Conservation (phyloP, 2,888 invertebrate species). For the Parnassius orleans region DNA sequence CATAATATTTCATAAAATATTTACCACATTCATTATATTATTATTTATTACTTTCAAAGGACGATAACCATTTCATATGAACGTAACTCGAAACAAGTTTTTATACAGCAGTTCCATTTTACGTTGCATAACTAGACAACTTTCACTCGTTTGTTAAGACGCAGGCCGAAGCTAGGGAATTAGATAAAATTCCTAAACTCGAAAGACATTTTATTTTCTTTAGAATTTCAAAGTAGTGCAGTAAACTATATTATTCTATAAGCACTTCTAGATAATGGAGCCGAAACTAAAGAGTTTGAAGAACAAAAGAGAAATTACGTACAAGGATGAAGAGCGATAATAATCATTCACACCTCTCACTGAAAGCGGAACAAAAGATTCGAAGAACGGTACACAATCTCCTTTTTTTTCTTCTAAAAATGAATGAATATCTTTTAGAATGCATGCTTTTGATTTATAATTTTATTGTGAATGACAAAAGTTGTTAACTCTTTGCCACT, state of each 20-base stretch:
- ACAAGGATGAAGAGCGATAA: background rate
- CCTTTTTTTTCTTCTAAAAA: no score
- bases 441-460: no score
- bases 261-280: background rate
- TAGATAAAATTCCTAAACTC: conserved; percentile 1
- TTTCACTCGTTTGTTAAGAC: conserved; percentile 16
- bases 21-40: background rate
- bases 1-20: no score
- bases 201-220: background rate
- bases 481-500: background rate
- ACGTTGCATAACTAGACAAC: conserved; percentile 20
- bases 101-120: conserved; percentile 4
- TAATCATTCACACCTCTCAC: background rate
- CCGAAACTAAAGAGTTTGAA: background rate
- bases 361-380: conserved; percentile 3
- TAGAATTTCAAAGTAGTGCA: background rate
- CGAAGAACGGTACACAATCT: conserved; percentile 1
- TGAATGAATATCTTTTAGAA: no score
- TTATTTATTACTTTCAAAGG: background rate
- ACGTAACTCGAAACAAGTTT: conserved; percentile 11
- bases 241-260: background rate
- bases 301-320: background rate
- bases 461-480: background rate
- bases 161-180: background rate
- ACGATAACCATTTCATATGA: background rate